Evolutionary conservation across 2,888 invertebrate species (phyloP).

Genomic region (Celastrina argiolus): DNA sequence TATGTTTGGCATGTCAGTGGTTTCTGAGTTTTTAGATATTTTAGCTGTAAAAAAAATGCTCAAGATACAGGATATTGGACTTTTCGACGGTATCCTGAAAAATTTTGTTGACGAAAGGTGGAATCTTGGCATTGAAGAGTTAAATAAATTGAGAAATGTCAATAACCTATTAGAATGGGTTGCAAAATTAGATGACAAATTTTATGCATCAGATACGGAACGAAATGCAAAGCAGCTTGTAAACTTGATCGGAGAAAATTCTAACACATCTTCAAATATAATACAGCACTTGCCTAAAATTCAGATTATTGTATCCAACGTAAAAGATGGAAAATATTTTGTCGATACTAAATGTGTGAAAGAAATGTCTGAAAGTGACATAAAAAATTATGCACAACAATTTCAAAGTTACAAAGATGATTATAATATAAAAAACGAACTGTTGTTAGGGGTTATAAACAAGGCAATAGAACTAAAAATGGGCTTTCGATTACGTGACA

Average conservation of each 20-base stretch:
- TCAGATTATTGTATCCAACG: neutral
- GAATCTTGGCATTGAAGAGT: slow-evolving; percentile 16
- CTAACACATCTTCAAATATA: slow-evolving; percentile 14
- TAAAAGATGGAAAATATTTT: slow-evolving; percentile 6
- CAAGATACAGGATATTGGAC: neutral
- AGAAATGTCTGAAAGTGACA: slow-evolving; percentile 17
- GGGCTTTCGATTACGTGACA: slow-evolving; percentile 22
- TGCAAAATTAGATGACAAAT: slow-evolving; percentile 11
- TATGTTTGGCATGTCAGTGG: slow-evolving; percentile 20
- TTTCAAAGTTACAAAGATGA: neutral
- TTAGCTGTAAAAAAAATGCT: slow-evolving; percentile 3
- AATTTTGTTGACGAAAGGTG: slow-evolving; percentile 22
- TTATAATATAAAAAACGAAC: neutral
- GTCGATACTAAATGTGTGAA: neutral
- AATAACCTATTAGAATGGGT: slow-evolving; percentile 19
- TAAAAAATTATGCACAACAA: slow-evolving; percentile 7
- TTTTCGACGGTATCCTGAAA: slow-evolving; percentile 5
- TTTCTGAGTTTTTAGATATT: slow-evolving; percentile 16
- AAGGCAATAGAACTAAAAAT: slow-evolving; percentile 22
- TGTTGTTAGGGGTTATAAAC: slow-evolving; percentile 14
- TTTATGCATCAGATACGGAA: slow-evolving; percentile 9
- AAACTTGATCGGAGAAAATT: slow-evolving; percentile 12
- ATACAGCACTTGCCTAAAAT: slow-evolving; percentile 2
- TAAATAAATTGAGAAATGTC: neutral
- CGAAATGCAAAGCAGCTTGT: neutral